These are phyloP conservation scores for Periophthalmus magnuspinnatus DNA, from an alignment of 2,797 vertebrate genomes.

Conservation along the genomic window DNA sequence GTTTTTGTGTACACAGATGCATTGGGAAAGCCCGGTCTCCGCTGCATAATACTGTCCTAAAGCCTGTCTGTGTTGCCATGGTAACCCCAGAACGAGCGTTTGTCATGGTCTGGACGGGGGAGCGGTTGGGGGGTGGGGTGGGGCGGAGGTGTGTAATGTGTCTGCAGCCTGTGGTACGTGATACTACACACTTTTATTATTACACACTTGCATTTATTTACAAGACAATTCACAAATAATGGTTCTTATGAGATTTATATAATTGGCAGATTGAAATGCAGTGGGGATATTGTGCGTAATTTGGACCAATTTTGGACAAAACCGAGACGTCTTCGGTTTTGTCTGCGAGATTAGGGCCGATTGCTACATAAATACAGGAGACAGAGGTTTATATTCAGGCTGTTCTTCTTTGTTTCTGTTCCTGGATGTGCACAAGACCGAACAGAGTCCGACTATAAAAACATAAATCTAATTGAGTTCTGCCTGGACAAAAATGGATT, in stretches of 20 bases:
- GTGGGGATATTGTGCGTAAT: no score
- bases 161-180: neutral
- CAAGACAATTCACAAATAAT: neutral
- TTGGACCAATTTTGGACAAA: no score
- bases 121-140: conserved; percentile 16
- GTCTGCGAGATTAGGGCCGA: no score
- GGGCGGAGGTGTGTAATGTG: conserved; percentile 2
- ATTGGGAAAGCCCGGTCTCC: conserved; percentile 14
- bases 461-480: no score
- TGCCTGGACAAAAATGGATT: no score
- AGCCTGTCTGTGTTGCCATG: conserved; percentile 58
- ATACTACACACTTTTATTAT: neutral
- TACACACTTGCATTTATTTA: neutral
- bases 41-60: conserved; percentile 38
- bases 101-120: conserved; percentile 27
- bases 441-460: no score
- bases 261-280: neutral
- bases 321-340: no score
- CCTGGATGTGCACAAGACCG: no score
- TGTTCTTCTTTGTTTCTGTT: no score
- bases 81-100: conserved; percentile 55
- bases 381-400: no score
- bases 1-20: conserved; percentile 21
- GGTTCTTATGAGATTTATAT: neutral
- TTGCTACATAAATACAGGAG: no score